phyloP scores from a whole-genome alignment of 2,888 invertebrate genomes.

The Galerucella pusilla region DNA sequence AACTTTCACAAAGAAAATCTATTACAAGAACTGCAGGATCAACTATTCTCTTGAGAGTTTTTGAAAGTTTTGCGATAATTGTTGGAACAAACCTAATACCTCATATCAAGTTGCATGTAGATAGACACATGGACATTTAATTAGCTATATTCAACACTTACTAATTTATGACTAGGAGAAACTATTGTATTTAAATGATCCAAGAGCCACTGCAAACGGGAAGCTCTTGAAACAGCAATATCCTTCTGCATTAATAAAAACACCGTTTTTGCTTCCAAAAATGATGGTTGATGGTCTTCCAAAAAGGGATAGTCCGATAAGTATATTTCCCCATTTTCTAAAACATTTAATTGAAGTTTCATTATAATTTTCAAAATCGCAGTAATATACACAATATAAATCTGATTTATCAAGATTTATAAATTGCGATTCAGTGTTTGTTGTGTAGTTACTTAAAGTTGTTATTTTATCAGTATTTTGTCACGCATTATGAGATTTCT shows the following conservation, averaged over 20 bases:
- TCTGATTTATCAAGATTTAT: constrained; percentile 2
- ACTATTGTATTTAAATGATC: constrained; percentile 73
- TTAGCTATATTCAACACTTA: constrained; percentile 46
- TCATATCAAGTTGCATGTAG: background rate
- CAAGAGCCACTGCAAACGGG: constrained; percentile 80
- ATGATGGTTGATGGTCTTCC: constrained; percentile 55
- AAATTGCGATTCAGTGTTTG: background rate
- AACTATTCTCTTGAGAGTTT: no score
- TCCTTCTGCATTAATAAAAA: constrained; percentile 77
- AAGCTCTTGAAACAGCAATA: constrained; percentile 78
- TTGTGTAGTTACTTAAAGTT: background rate
- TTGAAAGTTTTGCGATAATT: no score
- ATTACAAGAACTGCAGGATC: no score
- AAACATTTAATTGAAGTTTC: constrained; percentile 30
- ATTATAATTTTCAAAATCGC: constrained; percentile 10
- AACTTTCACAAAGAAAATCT: no score
- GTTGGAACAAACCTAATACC: no score
- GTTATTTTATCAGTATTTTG: constrained; percentile 8
- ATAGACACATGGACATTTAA: background rate
- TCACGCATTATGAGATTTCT: background rate
- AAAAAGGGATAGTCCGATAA: constrained; percentile 51
- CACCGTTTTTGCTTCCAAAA: constrained; percentile 72
- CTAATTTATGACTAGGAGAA: constrained; percentile 63
- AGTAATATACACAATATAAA: constrained; percentile 14
- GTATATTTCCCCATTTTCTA: constrained; percentile 53